A percentile compares a stretch with the other conserved stretches of the same genome.
phyloP scores from a whole-genome alignment of 92 coral and sea anemone species.

The Palythoa grandiflora region DNA sequence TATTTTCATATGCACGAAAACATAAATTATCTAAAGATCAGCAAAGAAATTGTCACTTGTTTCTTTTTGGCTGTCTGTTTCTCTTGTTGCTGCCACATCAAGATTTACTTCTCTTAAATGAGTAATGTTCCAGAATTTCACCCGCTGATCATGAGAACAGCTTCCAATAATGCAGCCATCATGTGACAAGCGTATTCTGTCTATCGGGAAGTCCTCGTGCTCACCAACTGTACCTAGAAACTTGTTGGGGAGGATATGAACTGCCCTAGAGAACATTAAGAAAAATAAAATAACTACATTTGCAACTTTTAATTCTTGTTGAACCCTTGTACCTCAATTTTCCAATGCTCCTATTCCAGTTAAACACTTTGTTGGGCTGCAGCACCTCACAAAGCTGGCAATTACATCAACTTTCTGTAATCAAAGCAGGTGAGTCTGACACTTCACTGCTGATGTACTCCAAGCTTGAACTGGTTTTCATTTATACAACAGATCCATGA shows the following conservation, averaged over 20 bases:
- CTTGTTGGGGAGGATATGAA: constrained; percentile 93
- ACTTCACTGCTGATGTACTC: too few relatives aligned
- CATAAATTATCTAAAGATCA: constrained; percentile 57
- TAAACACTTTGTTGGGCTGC: too few relatives aligned
- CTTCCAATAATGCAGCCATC: constrained; percentile 89
- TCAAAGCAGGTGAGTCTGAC: too few relatives aligned
- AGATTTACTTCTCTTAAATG: constrained; percentile 70
- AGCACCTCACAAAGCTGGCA: too few relatives aligned
- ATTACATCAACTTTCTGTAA: too few relatives aligned
- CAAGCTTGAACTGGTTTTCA: too few relatives aligned
- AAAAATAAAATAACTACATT: not conserved
- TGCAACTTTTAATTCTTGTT: too few relatives aligned
- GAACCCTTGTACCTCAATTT: too few relatives aligned
- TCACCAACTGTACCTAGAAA: constrained; percentile 93
- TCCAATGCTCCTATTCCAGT: too few relatives aligned
- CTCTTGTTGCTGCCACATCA: constrained; percentile 72
- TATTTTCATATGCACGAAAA: not conserved
- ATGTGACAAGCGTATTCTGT: constrained; percentile 87
- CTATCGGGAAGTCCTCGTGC: constrained; percentile 94
- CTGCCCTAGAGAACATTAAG: constrained; percentile 73
- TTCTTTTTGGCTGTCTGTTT: constrained; percentile 39
- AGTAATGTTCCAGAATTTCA: constrained; percentile 93
- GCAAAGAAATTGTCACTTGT: constrained; percentile 81
- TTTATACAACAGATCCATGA: too few relatives aligned
- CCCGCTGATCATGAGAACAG: constrained; percentile 95